Evolutionary conservation across 1,140 invertebrate genomes (phyloP), one percentile per base, ranked within the genome.

Genomic region (Calliopsis andreniformis): DNA sequence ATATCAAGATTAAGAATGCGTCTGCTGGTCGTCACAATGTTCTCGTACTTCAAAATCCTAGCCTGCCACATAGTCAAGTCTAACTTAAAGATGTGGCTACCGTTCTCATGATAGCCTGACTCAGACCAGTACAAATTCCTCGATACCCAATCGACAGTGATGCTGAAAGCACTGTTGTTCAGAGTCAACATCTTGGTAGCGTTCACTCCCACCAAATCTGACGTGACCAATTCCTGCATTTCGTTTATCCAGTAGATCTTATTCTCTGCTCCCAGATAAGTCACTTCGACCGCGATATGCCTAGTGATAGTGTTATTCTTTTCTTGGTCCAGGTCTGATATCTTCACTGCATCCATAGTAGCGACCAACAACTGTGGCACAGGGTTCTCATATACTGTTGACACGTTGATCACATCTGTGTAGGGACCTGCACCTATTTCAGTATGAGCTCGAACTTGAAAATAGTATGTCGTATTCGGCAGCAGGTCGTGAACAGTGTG

Each of bases 91-190:
- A 90, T 87, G 25, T 84, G 82, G 59, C 86, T 88, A 30, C 81
- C 80, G 43, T 75, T 90, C 88, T 90, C 77, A 86, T 92, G 51
- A 12, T 93, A 90, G 79, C 93, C 92, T 3, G 91, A 87, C 89
- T 97, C 96, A 0, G 95, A 93, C 95, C 96, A 97, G 86, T 97
- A 98, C 0, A 98, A 89, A 55, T 95, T 94, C 58, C 96, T 93
- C 49, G 95, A 94, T 12, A 98, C 93, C 97, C 97, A 98, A 89
- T 98, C 97, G 0, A 97, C 92, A 8, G 95, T 94, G 8, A 98
- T 87, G 79, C 95, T 95, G 12, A 92, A 91, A 0, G 94, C 95
- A 35, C 94, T 94, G 20, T 94, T 94, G 63, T 95, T 94, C 25
- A 97, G 92, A 12, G 95, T 92, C 4, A 94, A 88, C 71, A 97